Evolutionary conservation across 2,888 invertebrate species (phyloP).

Genomic region (Carterocephalus palaemon): DNA sequence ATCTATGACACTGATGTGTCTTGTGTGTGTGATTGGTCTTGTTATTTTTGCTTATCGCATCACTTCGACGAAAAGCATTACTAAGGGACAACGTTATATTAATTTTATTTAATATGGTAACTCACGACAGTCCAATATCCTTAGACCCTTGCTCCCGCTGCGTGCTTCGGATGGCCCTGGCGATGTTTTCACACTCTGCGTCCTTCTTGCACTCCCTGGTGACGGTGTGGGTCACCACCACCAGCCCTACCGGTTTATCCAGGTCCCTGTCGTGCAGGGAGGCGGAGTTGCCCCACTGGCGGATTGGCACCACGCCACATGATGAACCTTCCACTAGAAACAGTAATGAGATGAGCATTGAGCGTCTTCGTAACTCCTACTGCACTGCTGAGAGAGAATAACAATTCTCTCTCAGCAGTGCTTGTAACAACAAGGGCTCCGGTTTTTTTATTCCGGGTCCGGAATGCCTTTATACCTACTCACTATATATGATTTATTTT

Average conservation of each 20-base stretch:
- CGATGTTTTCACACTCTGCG: slow-evolving; percentile 54
- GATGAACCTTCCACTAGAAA: slow-evolving; percentile 30
- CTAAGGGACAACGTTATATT: no score
- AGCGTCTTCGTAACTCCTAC: slow-evolving; percentile 20
- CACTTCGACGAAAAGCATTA: no score
- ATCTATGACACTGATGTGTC: no score
- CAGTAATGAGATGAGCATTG: slow-evolving; percentile 1
- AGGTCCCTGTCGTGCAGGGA: slow-evolving; percentile 39
- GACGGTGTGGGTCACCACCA: slow-evolving; percentile 79
- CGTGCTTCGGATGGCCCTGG: slow-evolving; percentile 68
- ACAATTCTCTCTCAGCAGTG: no score
- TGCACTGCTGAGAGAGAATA: not conserved
- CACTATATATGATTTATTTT: no score
- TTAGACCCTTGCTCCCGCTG: slow-evolving; percentile 72
- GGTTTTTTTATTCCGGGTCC: no score
- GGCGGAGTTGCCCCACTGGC: slow-evolving; percentile 44
- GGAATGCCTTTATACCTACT: no score
- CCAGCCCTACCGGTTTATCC: slow-evolving; percentile 64
- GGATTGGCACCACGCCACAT: slow-evolving; percentile 46
- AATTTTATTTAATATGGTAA: no score
- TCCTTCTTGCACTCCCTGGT: slow-evolving; percentile 63
- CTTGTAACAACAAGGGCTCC: no score
- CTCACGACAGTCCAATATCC: slow-evolving; percentile 81
- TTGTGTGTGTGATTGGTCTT: no score
- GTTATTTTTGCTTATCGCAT: no score